Evolutionary conservation across 2,888 invertebrate genomes (phyloP), one percentile per base, ranked within the genome.

Genomic region (Lingula anatina): DNA sequence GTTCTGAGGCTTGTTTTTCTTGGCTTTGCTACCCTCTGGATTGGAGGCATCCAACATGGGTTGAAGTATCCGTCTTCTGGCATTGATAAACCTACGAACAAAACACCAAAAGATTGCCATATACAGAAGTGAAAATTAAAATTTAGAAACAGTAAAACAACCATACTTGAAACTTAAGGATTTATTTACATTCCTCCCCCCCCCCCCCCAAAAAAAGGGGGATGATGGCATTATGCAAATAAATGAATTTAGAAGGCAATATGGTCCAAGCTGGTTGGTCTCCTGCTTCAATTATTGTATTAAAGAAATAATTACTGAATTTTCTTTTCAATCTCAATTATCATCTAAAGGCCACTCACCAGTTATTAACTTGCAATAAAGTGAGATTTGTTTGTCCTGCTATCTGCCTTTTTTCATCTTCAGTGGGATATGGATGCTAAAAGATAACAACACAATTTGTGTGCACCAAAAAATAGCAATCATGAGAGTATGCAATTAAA

Each of bases 361-460:
- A 78, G 58, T 78, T 78, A 60, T 77, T 77, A 26, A 93, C 91
- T 79, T 91, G 91, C 40, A 90, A 81, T 45, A 91, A 78, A 0
- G 92, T 92, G 49, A 94, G 83, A 66, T 91, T 86, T 31, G 93
- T 93, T 76, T 92, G 89, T 25, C 86, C 85, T 2, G 92, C 91
- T 53, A 94, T 87, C 55, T 89, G 86, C 28, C 90, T 84, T 76
- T 94, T 94, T 75, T 94, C 92, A 70, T 93, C 93, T 76, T 93
- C 93, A 44, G 92, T 92, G 0, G 94, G 94, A 75, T 94, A 94
- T 0, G 93, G 93, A 79, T 93, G 93, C 91, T 93, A 80, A 1
- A 75, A 73, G 50, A 55, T 49, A 52, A 44, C 39, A 49, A 4
- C 27, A 21, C 5, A 7, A 18, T 21, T n/a, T 5, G 15, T 20